Percentiles rank a stretch among this genome's conserved stretches.
These are phyloP conservation scores for Clivina fossor DNA, from an alignment of 2,888 invertebrate species.

Conservation along the genomic window DNA sequence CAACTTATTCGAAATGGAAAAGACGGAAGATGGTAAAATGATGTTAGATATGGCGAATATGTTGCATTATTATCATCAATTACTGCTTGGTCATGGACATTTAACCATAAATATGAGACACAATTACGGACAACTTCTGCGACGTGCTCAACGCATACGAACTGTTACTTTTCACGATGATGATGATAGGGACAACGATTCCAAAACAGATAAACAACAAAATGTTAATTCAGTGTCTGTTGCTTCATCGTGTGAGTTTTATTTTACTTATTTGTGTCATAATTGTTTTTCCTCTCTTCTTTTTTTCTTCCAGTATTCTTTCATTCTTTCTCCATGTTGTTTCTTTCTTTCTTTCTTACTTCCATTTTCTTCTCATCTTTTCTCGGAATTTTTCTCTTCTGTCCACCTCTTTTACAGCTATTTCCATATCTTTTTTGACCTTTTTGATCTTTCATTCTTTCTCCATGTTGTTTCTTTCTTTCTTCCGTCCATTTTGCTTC, in stretches of 20 bases:
- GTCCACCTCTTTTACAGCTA: too few species aligned
- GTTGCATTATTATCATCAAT: constrained; percentile 61
- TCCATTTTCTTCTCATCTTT: too few species aligned
- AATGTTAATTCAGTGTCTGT: not conserved
- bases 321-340: constrained; percentile 2
- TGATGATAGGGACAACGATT: constrained; percentile 40
- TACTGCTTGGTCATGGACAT: constrained; percentile 61
- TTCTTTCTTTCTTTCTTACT: too few species aligned
- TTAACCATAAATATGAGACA: constrained; percentile 59
- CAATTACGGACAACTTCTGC: constrained; percentile 62
- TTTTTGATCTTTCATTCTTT: too few species aligned
- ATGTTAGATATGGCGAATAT: constrained; percentile 53
- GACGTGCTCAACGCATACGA: constrained; percentile 61
- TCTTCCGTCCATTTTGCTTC: too few species aligned
- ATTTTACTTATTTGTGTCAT: not conserved
- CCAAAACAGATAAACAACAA: constrained; percentile 40
- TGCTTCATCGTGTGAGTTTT: constrained; percentile 8
- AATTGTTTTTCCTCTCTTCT: not conserved
- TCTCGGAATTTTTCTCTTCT: too few species aligned
- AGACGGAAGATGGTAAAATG: constrained; percentile 42
- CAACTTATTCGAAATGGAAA: constrained; percentile 43
- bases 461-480: too few species aligned
- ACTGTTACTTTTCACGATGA: constrained; percentile 64
- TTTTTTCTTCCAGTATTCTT: not conserved
- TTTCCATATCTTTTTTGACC: too few species aligned